Percentiles rank a stretch among this genome's conserved stretches.
These are phyloP conservation scores for Apantesis nais DNA, from an alignment of 2,888 invertebrate genomes.

Conservation along the genomic window DNA sequence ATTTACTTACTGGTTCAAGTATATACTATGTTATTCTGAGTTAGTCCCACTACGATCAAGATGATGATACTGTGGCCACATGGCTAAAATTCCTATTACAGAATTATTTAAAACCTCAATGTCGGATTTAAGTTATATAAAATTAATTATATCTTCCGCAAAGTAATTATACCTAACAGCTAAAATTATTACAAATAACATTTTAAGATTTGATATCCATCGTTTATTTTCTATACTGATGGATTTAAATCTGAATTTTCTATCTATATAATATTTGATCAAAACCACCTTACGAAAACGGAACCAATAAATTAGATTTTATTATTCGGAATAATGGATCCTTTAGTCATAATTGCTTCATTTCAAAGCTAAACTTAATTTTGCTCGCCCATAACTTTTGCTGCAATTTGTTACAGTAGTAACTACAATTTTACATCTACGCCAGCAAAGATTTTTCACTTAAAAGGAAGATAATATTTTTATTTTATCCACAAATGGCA, in stretches of 20 bases:
- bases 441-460: background rate
- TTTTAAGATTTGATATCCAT: background rate
- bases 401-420: slow-evolving; percentile 6
- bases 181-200: background rate
- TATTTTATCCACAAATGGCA: too few relatives aligned
- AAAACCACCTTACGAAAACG: slow-evolving; percentile 6
- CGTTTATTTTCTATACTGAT: background rate
- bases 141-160: too few relatives aligned
- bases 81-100: too few relatives aligned
- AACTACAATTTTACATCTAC: background rate
- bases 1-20: too few relatives aligned
- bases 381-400: slow-evolving; percentile 3
- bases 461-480: background rate
- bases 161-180: too few relatives aligned
- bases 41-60: too few relatives aligned
- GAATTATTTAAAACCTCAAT: too few relatives aligned
- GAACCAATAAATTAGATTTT: slow-evolving; percentile 10
- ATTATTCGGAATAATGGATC: slow-evolving; percentile 11
- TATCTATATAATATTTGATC: slow-evolving; percentile 1
- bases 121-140: too few relatives aligned
- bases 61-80: too few relatives aligned
- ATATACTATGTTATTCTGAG: too few relatives aligned
- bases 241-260: background rate
- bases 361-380: slow-evolving; percentile 11
- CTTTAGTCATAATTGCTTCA: slow-evolving; percentile 5